phyloP scores from a whole-genome alignment of 2,888 invertebrate genomes.

The Tetheella fluctuosa region DNA sequence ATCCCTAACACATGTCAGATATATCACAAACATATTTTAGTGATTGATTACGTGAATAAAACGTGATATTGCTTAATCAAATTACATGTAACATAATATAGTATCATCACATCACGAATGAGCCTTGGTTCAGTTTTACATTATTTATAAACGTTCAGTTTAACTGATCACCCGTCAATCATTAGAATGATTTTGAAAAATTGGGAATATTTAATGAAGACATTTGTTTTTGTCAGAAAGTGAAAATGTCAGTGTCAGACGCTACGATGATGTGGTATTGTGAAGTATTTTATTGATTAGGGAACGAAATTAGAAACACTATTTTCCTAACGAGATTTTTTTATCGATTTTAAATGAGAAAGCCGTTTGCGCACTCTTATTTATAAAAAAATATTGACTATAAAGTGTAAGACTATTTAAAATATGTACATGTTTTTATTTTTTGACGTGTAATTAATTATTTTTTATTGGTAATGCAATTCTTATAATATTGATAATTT shows the following conservation, averaged over 20 bases:
- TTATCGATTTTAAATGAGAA: too few relatives aligned
- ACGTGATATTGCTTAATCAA: constrained; percentile 25
- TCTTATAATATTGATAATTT: too few relatives aligned
- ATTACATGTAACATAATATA: constrained; percentile 2
- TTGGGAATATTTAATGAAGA: not conserved
- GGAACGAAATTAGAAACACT: not conserved
- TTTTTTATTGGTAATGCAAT: too few relatives aligned
- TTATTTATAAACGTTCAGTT: constrained; percentile 7
- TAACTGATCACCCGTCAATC: constrained; percentile 9
- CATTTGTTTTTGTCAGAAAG: constrained; percentile 3
- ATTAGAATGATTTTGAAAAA: not conserved
- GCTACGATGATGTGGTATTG: not conserved
- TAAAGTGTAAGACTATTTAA: too few relatives aligned
- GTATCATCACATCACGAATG: constrained; percentile 2
- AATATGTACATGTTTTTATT: too few relatives aligned
- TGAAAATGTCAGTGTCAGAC: not conserved
- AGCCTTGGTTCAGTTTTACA: constrained; percentile 3
- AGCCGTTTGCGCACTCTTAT: too few relatives aligned
- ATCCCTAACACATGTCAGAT: constrained; percentile 43
- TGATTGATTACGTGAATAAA: constrained; percentile 37
- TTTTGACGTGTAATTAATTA: too few relatives aligned
- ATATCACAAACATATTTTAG: constrained; percentile 35
- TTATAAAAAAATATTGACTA: too few relatives aligned
- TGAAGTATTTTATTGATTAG: not conserved
- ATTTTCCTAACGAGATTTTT: too few relatives aligned